phyloP scores from a whole-genome alignment of 2,113 vertebrate species.

The Phalacrocorax pelagicus region DNA sequence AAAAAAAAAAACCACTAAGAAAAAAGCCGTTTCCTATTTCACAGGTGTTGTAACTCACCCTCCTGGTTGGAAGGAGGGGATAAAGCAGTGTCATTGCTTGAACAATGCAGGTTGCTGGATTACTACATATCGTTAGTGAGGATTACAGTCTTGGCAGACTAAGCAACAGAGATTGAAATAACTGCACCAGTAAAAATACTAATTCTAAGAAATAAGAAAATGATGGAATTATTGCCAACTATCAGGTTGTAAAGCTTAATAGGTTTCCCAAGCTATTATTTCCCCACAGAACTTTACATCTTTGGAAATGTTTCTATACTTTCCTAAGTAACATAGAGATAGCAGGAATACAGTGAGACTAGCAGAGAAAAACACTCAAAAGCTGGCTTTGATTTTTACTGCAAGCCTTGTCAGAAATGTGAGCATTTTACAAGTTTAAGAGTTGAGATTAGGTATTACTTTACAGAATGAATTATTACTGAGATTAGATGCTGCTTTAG shows the following conservation, averaged over 20 bases:
- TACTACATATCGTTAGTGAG: background rate
- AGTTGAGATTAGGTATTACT: background rate
- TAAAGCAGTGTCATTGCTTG: background rate
- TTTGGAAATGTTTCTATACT: background rate
- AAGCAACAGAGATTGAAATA: background rate
- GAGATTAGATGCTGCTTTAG: background rate
- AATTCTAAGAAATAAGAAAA: background rate
- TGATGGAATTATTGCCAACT: background rate
- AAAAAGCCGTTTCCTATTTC: background rate
- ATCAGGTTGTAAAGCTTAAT: background rate
- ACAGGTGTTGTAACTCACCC: background rate
- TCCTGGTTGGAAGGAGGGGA: background rate
- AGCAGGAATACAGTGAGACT: background rate
- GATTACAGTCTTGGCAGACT: background rate
- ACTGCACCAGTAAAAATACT: background rate
- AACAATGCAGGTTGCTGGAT: background rate
- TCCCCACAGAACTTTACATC: background rate
- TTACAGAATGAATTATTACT: background rate
- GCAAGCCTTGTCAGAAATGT: background rate
- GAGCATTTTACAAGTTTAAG: background rate
- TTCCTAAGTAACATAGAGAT: background rate
- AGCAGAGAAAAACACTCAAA: background rate
- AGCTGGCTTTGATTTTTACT: background rate
- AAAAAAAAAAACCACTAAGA: accelerated
- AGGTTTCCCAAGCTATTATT: background rate